Base-by-base conservation (phyloP, 2,888 invertebrate species). In the Pteria penguin region DNA sequence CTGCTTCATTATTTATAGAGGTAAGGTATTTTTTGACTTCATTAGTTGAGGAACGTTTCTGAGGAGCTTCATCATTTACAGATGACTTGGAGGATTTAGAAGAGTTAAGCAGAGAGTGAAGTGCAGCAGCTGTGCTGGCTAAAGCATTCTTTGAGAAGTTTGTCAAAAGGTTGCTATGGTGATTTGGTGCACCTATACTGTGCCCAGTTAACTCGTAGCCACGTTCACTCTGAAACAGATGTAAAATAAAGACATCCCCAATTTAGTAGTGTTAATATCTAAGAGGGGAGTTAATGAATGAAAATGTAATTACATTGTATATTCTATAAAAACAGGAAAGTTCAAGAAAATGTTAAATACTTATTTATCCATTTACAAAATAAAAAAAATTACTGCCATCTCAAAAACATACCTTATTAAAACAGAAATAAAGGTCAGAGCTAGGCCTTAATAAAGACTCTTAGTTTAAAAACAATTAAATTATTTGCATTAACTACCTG, bases 191-290 rank as follows among this genome's bases (percentile, higher is more conserved):
- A 18, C 55, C 18, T 57, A 58, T 45, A 60, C 68, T 65, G 52
- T 72, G 32, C 29, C 32, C 55, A 65, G 76, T 72, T 75, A 75
- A 61, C 27, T 75, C 69, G 54, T 24, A 67, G 57, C 63, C 63
- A 69, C 76, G 69, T 45, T 60, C 76, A 77, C 76, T 77, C 76
- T 77, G 76, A 77, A 76, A 68, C 24, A 55, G 31, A 27, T 45
- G 45, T 45, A 45, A 45, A n/a, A 65, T 36, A 65, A 33, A 66
- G 29, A 52, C n/a, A 66, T 26, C 68, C 33, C 60, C 60, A 24
- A 45, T 60, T 60, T 60, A 60, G 60, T 60, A 60, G 45, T 45
- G 45, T 45, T 45, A 45, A 45, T 45, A 14, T 8, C 18, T 14
- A 8, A 45, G 45, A 45, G 45, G 45, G n/a, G n/a, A n/a, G n/a